A percentile compares a stretch with the other conserved stretches of the same genome.
phyloP scores from a whole-genome alignment of 1,140 invertebrate genomes.

The Bombus pascuorum region DNA sequence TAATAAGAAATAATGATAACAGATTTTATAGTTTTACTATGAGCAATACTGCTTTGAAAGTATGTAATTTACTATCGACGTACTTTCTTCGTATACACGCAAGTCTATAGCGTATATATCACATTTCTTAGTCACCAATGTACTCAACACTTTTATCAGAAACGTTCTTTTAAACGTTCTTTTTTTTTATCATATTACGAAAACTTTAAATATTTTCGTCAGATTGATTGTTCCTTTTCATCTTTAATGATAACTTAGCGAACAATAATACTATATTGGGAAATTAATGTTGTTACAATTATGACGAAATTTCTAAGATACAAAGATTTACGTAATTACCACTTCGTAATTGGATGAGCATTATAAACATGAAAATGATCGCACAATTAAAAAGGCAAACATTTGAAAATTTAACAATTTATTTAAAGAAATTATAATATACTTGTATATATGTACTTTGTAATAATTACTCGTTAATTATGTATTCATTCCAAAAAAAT shows the following conservation, averaged over 20 bases:
- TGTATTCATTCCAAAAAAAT: background rate
- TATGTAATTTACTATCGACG: conserved; percentile 7
- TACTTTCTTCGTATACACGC: conserved; percentile 17
- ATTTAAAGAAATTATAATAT: conserved; percentile 9
- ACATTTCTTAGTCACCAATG: background rate
- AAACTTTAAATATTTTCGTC: background rate
- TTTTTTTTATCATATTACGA: background rate
- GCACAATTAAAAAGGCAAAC: background rate
- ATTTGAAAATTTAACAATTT: conserved; percentile 2
- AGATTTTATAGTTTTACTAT: background rate
- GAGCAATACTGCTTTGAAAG: conserved; percentile 3
- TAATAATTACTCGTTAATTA: background rate
- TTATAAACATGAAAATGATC: background rate
- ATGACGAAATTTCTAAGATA: background rate
- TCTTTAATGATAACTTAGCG: background rate
- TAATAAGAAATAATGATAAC: background rate
- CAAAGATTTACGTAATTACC: background rate
- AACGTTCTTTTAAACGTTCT: background rate
- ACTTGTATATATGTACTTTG: background rate
- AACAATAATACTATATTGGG: background rate
- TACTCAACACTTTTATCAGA: conserved; percentile 26
- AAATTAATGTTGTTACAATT: background rate
- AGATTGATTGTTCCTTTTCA: background rate
- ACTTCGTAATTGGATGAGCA: background rate
- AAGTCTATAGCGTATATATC: background rate